A percentile compares a stretch with the other conserved stretches of the same genome.
These are phyloP conservation scores for Malacoctenus gilli DNA, from an alignment of 2,797 vertebrate species.

Conservation along the genomic window DNA sequence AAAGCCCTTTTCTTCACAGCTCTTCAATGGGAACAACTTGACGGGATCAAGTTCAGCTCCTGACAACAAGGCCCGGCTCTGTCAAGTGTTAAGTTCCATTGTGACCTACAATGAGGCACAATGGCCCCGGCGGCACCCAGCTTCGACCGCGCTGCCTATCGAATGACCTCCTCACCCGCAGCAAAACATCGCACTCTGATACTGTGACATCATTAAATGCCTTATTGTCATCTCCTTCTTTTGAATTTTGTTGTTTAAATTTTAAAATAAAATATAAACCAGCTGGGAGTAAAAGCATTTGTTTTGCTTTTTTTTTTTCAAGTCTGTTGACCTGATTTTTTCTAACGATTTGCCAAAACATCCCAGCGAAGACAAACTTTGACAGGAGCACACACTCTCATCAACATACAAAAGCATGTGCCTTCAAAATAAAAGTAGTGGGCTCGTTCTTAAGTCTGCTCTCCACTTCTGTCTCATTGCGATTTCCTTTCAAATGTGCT, in stretches of 20 bases:
- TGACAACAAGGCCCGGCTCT: conserved; percentile 79
- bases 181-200: conserved; percentile 54
- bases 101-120: conserved; percentile 80
- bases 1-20: conserved; percentile 73
- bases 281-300: too few species aligned
- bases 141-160: conserved; percentile 61
- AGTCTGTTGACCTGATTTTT: too few species aligned
- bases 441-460: too few species aligned
- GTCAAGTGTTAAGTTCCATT: conserved; percentile 86
- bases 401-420: too few species aligned
- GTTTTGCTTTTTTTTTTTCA: too few species aligned
- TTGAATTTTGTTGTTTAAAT: conserved; percentile 8
- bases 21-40: conserved; percentile 77
- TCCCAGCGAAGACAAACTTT: too few species aligned
- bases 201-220: conserved; percentile 46
- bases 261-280: too few species aligned
- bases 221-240: not conserved
- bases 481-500: too few species aligned
- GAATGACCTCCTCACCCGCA: conserved; percentile 58
- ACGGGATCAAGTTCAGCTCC: conserved; percentile 82
- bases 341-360: too few species aligned
- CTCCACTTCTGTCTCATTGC: too few species aligned
- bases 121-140: conserved; percentile 65
- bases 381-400: too few species aligned
- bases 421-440: too few species aligned